These are phyloP conservation scores for Dicyrtomina minuta DNA, from an alignment of 2,888 invertebrate species.

Conservation along the genomic window DNA sequence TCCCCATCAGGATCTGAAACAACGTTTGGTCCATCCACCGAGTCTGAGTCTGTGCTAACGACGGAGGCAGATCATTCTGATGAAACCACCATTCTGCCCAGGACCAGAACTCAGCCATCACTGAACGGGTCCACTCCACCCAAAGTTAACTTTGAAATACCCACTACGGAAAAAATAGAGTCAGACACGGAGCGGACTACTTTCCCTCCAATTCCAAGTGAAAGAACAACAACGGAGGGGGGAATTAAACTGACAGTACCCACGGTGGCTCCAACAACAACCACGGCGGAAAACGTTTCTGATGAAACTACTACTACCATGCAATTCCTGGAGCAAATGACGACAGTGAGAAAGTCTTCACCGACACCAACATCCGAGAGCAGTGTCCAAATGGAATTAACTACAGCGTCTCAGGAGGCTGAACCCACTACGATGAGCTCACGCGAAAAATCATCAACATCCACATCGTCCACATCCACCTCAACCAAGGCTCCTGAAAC, in stretches of 20 bases:
- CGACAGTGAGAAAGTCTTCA: background rate
- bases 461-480: background rate
- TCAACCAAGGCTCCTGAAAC: conserved; percentile 9
- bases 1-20: too few relatives aligned
- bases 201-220: too few relatives aligned
- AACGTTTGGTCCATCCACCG: background rate
- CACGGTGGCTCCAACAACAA: too few relatives aligned
- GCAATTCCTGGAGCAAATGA: background rate
- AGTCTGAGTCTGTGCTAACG: background rate
- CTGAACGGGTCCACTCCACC: background rate
- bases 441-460: background rate
- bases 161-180: too few relatives aligned
- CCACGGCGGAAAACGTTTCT: background rate
- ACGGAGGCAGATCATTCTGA: background rate
- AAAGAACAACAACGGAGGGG: too few relatives aligned
- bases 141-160: background rate
- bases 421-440: background rate
- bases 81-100: background rate
- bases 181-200: too few relatives aligned
- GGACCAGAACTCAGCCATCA: background rate
- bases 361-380: background rate
- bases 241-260: too few relatives aligned
- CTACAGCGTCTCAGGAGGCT: background rate
- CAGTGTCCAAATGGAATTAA: background rate
- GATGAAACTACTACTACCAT: conserved; percentile 10